phyloP scores from a whole-genome alignment of 1,140 invertebrate genomes.

The Bombus sibiricus region DNA sequence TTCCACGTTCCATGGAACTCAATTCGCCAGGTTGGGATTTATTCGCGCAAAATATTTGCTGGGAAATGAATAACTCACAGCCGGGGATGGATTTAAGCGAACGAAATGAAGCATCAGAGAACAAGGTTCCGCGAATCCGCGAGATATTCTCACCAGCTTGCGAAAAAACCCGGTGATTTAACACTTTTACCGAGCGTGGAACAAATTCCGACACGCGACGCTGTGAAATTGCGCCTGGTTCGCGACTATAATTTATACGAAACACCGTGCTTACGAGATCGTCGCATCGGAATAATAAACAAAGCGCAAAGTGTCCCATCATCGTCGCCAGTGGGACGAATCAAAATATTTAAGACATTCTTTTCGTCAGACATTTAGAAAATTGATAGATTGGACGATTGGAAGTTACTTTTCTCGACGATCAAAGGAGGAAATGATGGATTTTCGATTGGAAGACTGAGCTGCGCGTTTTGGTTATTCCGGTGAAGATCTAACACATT shows the following conservation, averaged over 20 bases:
- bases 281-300: slow-evolving; percentile 55
- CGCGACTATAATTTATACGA: slow-evolving; percentile 53
- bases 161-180: slow-evolving; percentile 13
- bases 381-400: background rate
- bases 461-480: too few relatives aligned
- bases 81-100: slow-evolving; percentile 12
- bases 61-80: background rate
- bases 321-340: background rate
- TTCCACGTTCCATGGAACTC: background rate
- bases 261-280: background rate
- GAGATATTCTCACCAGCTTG: background rate
- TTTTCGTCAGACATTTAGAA: too few relatives aligned
- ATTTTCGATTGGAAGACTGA: background rate
- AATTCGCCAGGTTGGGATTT: background rate
- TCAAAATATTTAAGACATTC: background rate
- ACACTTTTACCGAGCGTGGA: slow-evolving; percentile 13
- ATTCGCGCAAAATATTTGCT: slow-evolving; percentile 6
- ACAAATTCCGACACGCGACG: slow-evolving; percentile 40
- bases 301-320: background rate
- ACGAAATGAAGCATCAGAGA: slow-evolving; percentile 25
- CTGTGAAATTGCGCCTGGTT: slow-evolving; percentile 50
- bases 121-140: background rate
- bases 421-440: background rate
- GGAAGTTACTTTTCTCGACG: background rate
- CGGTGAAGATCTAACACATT: too few relatives aligned